Conservation (phyloP, 2,888 invertebrate genomes). For the Eudemis profundana region DNA sequence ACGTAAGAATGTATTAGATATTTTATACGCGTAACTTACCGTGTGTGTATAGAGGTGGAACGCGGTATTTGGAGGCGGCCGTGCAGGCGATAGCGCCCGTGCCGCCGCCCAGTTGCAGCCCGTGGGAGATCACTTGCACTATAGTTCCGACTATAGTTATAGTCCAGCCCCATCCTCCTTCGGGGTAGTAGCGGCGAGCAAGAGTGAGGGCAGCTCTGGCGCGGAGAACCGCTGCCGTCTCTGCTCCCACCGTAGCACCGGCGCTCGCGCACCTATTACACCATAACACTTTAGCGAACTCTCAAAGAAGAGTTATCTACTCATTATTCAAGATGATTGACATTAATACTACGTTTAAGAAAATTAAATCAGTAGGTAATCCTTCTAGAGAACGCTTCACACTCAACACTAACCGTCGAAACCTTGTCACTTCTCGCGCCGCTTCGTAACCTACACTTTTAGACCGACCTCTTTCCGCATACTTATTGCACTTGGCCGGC, state of each 20-base stretch:
- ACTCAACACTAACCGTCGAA: constrained; percentile 77
- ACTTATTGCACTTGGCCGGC: constrained; percentile 62
- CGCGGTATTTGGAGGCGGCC: constrained; percentile 86
- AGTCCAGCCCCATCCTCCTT: constrained; percentile 95
- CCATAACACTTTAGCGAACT: constrained; percentile 54
- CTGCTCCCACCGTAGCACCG: constrained; percentile 76
- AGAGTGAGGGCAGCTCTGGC: constrained; percentile 87
- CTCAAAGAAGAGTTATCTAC: constrained; percentile 47
- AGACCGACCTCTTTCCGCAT: constrained; percentile 77
- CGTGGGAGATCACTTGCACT: constrained; percentile 90
- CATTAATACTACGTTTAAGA: too few relatives aligned
- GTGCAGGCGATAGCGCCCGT: constrained; percentile 87
- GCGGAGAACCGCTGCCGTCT: constrained; percentile 80
- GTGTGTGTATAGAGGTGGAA: constrained; percentile 87
- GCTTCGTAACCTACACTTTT: constrained; percentile 83
- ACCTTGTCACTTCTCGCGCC: constrained; percentile 80
- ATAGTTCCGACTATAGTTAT: constrained; percentile 89
- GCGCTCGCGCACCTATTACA: constrained; percentile 82
- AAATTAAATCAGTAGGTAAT: constrained; percentile 48
- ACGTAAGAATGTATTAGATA: constrained; percentile 9
- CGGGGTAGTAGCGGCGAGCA: constrained; percentile 92
- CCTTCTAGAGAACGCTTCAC: constrained; percentile 49
- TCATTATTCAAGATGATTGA: constrained; percentile 7
- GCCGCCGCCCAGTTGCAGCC: constrained; percentile 89
- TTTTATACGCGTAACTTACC: constrained; percentile 75